Conservation (phyloP, 2,797 vertebrate species). For the Siniperca undulata region DNA sequence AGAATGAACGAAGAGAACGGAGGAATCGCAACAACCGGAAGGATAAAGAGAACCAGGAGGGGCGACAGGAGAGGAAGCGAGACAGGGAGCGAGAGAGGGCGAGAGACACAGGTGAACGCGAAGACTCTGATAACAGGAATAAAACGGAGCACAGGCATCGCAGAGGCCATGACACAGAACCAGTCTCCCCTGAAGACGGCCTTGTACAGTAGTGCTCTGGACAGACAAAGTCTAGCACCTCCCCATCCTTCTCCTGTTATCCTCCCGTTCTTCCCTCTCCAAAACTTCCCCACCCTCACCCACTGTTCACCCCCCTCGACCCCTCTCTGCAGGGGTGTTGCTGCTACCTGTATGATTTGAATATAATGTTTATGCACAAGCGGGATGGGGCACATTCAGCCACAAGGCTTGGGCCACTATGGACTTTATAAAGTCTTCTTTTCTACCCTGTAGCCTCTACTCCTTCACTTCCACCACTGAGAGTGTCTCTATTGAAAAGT, state of each 20-base stretch:
- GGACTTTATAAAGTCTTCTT: conserved; percentile 65
- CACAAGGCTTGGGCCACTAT: conserved; percentile 68
- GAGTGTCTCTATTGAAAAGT: conserved; percentile 57
- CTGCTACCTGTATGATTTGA: conserved; percentile 93
- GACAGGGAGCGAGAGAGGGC: conserved; percentile 85
- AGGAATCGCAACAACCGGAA: conserved; percentile 92
- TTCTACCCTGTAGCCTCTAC: conserved; percentile 57
- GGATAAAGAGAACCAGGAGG: conserved; percentile 88
- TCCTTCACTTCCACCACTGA: conserved; percentile 67
- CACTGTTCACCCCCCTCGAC: conserved; percentile 71
- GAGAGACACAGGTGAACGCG: conserved; percentile 85
- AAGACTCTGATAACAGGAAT: conserved; percentile 90
- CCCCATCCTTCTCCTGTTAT: conserved; percentile 60
- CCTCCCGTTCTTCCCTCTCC: conserved; percentile 55
- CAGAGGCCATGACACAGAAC: conserved; percentile 88
- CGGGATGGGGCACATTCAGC: conserved; percentile 76
- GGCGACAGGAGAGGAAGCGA: conserved; percentile 87
- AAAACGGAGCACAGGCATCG: conserved; percentile 93
- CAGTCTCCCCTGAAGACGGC: conserved; percentile 83
- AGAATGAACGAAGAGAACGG: conserved; percentile 83
- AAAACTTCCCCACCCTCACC: conserved; percentile 50
- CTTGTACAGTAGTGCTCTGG: conserved; percentile 78
- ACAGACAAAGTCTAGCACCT: conserved; percentile 79
- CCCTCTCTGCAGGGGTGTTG: conserved; percentile 87
- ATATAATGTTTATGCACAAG: conserved; percentile 87